Percentiles rank a stretch among this genome's conserved stretches.
Conservation (phyloP, 2,888 invertebrate species). For the Platynereis dumerilii region DNA sequence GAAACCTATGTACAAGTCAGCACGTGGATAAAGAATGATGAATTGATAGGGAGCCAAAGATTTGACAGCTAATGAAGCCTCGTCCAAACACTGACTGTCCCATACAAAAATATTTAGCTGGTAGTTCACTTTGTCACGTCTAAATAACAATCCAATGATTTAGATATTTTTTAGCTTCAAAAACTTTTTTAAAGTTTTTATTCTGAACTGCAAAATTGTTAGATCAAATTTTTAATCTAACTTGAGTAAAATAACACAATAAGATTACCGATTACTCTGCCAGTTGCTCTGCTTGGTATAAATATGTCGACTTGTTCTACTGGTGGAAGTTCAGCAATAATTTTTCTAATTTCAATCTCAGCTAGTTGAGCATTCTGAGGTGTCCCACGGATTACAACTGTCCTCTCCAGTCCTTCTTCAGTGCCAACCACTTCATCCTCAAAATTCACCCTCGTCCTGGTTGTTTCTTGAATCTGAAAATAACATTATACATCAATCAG, state of each 20-base stretch:
- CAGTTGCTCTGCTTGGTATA: constrained; percentile 73
- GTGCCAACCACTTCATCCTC: constrained; percentile 61
- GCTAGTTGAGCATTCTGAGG: constrained; percentile 75
- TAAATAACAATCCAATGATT: too few species aligned
- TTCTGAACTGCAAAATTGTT: too few species aligned
- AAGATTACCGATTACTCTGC: constrained; percentile 76
- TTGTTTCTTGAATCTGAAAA: constrained; percentile 72
- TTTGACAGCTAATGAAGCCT: too few species aligned
- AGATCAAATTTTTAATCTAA: too few species aligned
- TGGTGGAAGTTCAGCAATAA: constrained; percentile 73
- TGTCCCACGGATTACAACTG: constrained; percentile 77
- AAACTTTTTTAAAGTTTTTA: too few species aligned
- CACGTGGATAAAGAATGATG: not conserved
- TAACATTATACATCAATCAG: not conserved
- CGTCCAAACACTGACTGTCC: too few species aligned
- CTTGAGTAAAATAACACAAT: too few species aligned
- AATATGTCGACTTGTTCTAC: constrained; percentile 73
- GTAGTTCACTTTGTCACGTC: too few species aligned
- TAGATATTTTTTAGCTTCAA: too few species aligned
- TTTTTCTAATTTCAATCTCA: constrained; percentile 73
- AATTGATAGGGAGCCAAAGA: too few species aligned
- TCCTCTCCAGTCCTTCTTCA: constrained; percentile 62
- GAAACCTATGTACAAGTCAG: not conserved
- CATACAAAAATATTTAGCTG: too few species aligned
- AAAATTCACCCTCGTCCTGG: constrained; percentile 71